These are phyloP conservation scores for Chauna torquata DNA, from an alignment of 2,113 vertebrate genomes.

Conservation along the genomic window DNA sequence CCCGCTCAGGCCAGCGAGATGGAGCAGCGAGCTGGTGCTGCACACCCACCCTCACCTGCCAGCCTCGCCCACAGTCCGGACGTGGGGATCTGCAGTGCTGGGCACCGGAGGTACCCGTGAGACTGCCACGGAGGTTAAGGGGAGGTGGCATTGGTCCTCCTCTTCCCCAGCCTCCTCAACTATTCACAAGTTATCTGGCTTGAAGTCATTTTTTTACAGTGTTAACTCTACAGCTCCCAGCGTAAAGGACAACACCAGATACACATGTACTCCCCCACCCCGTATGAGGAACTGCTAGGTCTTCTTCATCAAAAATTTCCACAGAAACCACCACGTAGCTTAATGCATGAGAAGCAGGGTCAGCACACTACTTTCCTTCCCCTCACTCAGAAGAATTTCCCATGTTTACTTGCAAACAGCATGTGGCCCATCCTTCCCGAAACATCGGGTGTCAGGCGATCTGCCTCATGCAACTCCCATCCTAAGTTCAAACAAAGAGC, in stretches of 20 bases:
- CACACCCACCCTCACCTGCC: too few relatives aligned
- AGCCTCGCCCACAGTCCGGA: background rate
- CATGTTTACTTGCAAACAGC: background rate
- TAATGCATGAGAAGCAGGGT: background rate
- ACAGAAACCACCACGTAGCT: background rate
- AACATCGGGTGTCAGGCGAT: background rate
- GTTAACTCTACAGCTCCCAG: background rate
- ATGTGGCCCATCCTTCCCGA: background rate
- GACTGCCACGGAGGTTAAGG: background rate
- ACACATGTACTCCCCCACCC: background rate
- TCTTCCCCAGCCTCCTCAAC: background rate
- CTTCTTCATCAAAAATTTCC: background rate
- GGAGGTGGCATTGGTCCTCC: background rate
- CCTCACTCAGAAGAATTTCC: background rate
- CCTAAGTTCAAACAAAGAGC: slow-evolving; percentile 38
- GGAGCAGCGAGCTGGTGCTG: background rate
- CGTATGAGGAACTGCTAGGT: accelerated
- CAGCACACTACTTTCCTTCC: background rate
- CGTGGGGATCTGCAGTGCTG: accelerated
- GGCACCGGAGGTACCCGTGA: background rate
- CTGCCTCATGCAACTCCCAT: background rate
- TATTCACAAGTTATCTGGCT: accelerated
- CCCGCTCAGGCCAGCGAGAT: background rate
- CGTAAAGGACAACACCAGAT: background rate
- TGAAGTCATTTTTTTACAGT: background rate